Conservation (phyloP, 1,140 invertebrate genomes). For the Spodoptera litura region DNA sequence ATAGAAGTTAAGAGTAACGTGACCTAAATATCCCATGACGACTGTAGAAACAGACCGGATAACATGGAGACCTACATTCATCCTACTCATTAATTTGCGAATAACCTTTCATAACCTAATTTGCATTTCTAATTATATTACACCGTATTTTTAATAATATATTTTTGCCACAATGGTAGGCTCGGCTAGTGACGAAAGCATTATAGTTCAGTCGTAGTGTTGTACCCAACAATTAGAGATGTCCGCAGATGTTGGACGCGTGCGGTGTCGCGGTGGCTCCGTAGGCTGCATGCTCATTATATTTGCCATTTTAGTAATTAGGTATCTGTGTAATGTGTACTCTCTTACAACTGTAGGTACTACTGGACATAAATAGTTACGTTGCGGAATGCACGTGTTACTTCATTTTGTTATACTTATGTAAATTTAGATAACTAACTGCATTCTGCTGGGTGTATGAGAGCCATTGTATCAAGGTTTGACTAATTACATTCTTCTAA, state of each 20-base stretch:
- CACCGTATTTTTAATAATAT: not conserved
- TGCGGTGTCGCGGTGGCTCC: conserved; percentile 11
- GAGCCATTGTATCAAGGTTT: no score
- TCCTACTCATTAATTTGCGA: not conserved
- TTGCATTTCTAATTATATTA: conserved; percentile 22
- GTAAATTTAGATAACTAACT: not conserved
- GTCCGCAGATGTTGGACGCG: conserved; percentile 27
- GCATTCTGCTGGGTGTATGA: no score
- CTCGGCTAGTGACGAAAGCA: not conserved
- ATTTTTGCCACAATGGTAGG: not conserved
- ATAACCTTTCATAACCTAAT: not conserved
- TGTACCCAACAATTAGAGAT: conserved; percentile 18
- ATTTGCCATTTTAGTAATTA: conserved; percentile 53
- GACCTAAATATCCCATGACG: no score
- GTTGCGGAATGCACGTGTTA: not conserved
- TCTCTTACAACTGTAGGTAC: conserved; percentile 4
- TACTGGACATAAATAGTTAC: not conserved
- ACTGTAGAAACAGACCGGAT: no score
- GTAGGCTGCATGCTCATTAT: conserved; percentile 41
- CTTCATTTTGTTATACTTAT: conserved; percentile 1
- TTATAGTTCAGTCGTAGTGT: conserved; percentile 9
- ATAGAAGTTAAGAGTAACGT: no score
- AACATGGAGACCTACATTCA: no score
- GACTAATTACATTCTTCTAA: no score
- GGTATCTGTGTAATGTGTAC: conserved; percentile 28